phyloP scores from a whole-genome alignment of 2,113 vertebrate species.

The Lucifuga dentata region DNA sequence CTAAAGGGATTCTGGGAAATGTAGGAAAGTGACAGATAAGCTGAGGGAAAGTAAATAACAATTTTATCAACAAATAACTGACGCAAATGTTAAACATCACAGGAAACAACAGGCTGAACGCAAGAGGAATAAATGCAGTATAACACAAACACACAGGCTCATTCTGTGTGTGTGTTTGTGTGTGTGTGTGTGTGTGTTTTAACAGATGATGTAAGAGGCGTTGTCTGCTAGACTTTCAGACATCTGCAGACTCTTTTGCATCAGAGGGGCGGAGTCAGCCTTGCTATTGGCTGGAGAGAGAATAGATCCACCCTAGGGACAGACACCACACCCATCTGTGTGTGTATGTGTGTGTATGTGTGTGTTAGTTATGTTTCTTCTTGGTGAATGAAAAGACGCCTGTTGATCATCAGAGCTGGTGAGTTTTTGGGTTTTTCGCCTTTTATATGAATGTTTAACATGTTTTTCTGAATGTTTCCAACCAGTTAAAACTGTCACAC shows the following conservation, averaged over 20 bases:
- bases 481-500: too few relatives aligned
- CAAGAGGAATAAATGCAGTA: not conserved
- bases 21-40: too few relatives aligned
- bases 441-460: not conserved
- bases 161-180: slow-evolving; percentile 12
- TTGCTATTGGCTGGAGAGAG: slow-evolving; percentile 29
- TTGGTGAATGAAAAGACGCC: slow-evolving; percentile 14
- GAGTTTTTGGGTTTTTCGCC: slow-evolving; percentile 26
- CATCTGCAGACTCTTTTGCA: slow-evolving; percentile 63
- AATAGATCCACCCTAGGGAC: slow-evolving; percentile 58
- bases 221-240: slow-evolving; percentile 47
- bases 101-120: not conserved
- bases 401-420: slow-evolving; percentile 42
- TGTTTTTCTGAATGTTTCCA: not conserved
- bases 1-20: slow-evolving; percentile 15
- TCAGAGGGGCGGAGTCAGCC: slow-evolving; percentile 51
- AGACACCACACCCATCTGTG: slow-evolving; percentile 65
- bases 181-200: slow-evolving; percentile 13
- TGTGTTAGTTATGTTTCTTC: slow-evolving; percentile 11
- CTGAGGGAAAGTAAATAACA: too few relatives aligned
- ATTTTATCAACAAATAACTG: too few relatives aligned
- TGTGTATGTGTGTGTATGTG: slow-evolving; percentile 30
- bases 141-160: slow-evolving; percentile 7
- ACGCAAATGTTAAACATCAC: too few relatives aligned
- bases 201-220: slow-evolving; percentile 53